These are phyloP conservation scores for Tipula unca DNA, from an alignment of 2,888 invertebrate species.

Conservation along the genomic window DNA sequence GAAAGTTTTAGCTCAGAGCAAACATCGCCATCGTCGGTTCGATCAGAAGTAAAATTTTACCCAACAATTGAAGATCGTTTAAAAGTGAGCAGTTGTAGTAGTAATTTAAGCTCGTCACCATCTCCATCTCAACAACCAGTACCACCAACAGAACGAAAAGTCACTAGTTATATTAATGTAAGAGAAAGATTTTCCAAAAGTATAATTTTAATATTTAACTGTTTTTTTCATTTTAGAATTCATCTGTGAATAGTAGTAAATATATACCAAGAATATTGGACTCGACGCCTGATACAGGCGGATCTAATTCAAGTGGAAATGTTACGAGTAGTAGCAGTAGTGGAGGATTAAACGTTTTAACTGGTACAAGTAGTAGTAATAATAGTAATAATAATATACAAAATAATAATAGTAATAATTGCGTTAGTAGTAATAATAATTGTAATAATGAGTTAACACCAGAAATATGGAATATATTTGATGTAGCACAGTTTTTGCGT, in stretches of 20 bases:
- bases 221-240: conserved; percentile 34
- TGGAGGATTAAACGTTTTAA: conserved; percentile 20
- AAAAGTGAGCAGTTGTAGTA: conserved; percentile 15
- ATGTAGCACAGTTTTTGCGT: conserved; percentile 82
- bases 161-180: conserved; percentile 55
- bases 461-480: conserved; percentile 69
- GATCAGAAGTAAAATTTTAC: not conserved
- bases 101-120: conserved; percentile 34
- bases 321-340: conserved; percentile 25
- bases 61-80: not conserved
- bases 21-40: conserved; percentile 28
- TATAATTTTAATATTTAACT: conserved; percentile 14
- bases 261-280: conserved; percentile 47
- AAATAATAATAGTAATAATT: conserved; percentile 1
- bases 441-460: conserved; percentile 42
- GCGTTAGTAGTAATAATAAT: not conserved
- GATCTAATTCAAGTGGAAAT: conserved; percentile 22
- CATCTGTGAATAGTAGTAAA: conserved; percentile 44
- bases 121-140: conserved; percentile 33
- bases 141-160: conserved; percentile 51
- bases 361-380: conserved; percentile 20
- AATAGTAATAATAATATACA: conserved; percentile 18
- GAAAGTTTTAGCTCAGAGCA: conserved; percentile 32
- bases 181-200: conserved; percentile 28
- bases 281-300: conserved; percentile 34